These are phyloP conservation scores for Cheracebus regulus DNA, from an alignment of 2,797 vertebrate genomes.

Conservation along the genomic window DNA sequence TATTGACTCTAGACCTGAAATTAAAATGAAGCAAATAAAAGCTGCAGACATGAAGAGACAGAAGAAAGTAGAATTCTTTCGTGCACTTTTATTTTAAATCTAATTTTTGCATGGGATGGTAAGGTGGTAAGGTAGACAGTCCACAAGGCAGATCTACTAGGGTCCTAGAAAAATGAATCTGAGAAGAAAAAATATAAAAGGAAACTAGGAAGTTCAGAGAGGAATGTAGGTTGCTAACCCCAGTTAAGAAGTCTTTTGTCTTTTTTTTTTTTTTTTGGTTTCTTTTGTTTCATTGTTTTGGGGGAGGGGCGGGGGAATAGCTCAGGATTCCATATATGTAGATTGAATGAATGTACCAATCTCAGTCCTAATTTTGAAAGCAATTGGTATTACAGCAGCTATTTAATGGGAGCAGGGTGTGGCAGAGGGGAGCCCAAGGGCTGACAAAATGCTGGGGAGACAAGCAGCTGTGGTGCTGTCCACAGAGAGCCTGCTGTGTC, in stretches of 20 bases:
- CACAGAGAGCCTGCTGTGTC: neutral
- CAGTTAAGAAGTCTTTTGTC: neutral
- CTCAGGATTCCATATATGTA: neutral
- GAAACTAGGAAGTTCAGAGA: neutral
- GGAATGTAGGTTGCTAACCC: neutral
- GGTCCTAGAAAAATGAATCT: neutral
- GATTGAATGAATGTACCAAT: neutral
- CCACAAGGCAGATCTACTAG: neutral
- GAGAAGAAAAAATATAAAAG: neutral
- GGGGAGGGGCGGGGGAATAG: neutral
- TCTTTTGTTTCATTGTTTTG: neutral
- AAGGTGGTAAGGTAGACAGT: neutral
- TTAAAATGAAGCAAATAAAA: neutral
- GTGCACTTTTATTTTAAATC: neutral
- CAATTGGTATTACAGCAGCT: neutral
- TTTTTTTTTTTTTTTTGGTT: neutral
- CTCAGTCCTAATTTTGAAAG: neutral
- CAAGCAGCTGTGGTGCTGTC: neutral
- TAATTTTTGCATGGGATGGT: neutral
- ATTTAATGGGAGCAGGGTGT: neutral
- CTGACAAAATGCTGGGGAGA: neutral
- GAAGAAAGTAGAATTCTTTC: neutral
- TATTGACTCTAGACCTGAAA: neutral
- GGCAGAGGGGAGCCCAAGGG: neutral
- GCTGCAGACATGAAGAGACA: neutral